Base-by-base conservation (phyloP, 1,140 invertebrate genomes). In the Calephelis nemesis region DNA sequence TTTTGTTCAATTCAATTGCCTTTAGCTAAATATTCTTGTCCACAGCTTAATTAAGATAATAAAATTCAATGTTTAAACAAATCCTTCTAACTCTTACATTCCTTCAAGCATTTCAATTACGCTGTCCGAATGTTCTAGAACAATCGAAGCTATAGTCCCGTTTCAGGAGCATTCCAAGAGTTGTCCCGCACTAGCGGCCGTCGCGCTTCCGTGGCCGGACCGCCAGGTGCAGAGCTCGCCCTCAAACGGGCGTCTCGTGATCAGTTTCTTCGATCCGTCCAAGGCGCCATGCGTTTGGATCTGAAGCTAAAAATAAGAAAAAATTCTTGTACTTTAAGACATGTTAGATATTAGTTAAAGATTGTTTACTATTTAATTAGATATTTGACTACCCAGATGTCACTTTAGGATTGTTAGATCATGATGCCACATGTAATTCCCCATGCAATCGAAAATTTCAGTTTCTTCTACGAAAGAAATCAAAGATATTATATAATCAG, bases 211-310 rank as follows among this genome's bases (percentile, higher is more conserved):
- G 66, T 58, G 76, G 74, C 64, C 62, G 54, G 42, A 78, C 76
- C 71, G 80, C 77, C 62, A 82, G 76, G 77, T 82, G 84, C 85
- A 84, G 60, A 47, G 86, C 85, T 76, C 79, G 81, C 47, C 82
- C 90, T 96, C 94, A 96, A 79, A 96, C 96, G 72, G 95, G 95
- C 79, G 96, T 96, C 88, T 96, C 96, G 79, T 96, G 95, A 83
- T 96, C 95, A 81, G 94, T 94, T 92, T 96, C 96, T 92, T 96
- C 95, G 88, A 96, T 96, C 82, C 95, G 93, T 77, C 95, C 95
- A 73, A 96, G 93, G 75, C 95, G 93, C 95, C 95, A 96, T 72
- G 95, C 95, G 90, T 96, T 96, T 71, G 95, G 95, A 93, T 96
- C 95, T 68, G 94, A 94, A 75, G 94, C 95, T 93, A 93, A 9